These are phyloP conservation scores for Chymomyza procnemis DNA, from an alignment of 2,888 invertebrate genomes.

Conservation along the genomic window DNA sequence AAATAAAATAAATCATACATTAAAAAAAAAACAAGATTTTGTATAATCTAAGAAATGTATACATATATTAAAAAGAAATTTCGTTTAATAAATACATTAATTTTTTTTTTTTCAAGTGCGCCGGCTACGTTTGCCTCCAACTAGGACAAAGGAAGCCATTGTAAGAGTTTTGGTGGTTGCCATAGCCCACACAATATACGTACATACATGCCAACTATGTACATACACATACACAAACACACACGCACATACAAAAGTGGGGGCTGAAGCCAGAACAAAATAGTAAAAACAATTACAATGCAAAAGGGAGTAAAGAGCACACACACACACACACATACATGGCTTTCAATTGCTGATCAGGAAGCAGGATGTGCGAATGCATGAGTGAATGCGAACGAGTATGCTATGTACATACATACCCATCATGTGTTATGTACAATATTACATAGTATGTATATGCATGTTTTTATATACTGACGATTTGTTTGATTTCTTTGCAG, in stretches of 20 bases:
- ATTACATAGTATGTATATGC: constrained; percentile 2
- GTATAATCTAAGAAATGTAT: no score
- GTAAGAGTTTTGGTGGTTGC: constrained; percentile 65
- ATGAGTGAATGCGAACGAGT: not conserved
- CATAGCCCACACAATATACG: constrained; percentile 47
- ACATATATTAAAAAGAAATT: no score
- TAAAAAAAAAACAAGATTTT: no score
- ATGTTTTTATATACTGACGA: no score
- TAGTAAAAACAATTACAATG: not conserved
- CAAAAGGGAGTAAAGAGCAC: not conserved
- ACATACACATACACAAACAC: not conserved
- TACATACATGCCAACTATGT: not conserved
- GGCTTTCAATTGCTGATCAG: not conserved
- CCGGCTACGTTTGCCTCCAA: constrained; percentile 30
- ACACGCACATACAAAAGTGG: not conserved
- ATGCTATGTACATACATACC: constrained; percentile 2
- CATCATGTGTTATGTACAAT: not conserved
- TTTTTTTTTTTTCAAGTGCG: not conserved
- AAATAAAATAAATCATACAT: no score
- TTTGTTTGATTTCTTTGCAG: not conserved
- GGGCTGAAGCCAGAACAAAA: not conserved
- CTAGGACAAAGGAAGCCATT: constrained; percentile 67
- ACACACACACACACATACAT: not conserved
- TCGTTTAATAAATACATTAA: no score
- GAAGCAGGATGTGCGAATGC: not conserved